Conservation (phyloP, 2,888 invertebrate species). For the Mythimna impura region DNA sequence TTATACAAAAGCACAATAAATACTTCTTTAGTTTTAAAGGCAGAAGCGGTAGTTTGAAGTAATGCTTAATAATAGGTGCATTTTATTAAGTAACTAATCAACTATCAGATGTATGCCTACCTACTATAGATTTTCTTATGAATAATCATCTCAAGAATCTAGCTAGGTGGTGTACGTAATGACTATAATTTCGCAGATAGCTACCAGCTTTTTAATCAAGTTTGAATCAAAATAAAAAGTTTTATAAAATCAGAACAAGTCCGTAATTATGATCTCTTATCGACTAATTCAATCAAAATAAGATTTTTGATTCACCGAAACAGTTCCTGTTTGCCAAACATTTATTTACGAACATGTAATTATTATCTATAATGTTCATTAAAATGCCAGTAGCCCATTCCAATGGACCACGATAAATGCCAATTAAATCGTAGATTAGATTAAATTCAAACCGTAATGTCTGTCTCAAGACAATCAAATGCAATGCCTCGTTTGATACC, state of each 20-base stretch:
- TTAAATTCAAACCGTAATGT: slow-evolving; percentile 62
- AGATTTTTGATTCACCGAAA: slow-evolving; percentile 29
- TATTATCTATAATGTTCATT: slow-evolving; percentile 58
- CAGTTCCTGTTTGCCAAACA: slow-evolving; percentile 14
- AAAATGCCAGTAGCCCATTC: slow-evolving; percentile 56
- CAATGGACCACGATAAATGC: slow-evolving; percentile 57
- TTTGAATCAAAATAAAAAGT: background rate
- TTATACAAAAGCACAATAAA: too few species aligned
- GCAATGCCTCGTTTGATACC: slow-evolving; percentile 59
- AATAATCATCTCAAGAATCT: too few species aligned
- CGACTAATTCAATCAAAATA: slow-evolving; percentile 11
- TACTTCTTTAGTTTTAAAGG: too few species aligned
- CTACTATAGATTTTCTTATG: too few species aligned
- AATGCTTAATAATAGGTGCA: too few species aligned
- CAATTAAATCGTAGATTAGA: slow-evolving; percentile 66
- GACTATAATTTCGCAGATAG: background rate
- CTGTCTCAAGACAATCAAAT: slow-evolving; percentile 64
- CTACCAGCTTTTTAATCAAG: background rate
- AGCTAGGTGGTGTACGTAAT: background rate
- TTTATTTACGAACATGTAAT: slow-evolving; percentile 27
- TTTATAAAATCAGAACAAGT: background rate
- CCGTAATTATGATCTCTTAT: background rate
- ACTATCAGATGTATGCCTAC: too few species aligned
- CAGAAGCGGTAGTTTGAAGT: too few species aligned
- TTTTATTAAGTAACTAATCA: too few species aligned